phyloP scores from a whole-genome alignment of 2,113 vertebrate species.

The Neopipo cinnamomea region DNA sequence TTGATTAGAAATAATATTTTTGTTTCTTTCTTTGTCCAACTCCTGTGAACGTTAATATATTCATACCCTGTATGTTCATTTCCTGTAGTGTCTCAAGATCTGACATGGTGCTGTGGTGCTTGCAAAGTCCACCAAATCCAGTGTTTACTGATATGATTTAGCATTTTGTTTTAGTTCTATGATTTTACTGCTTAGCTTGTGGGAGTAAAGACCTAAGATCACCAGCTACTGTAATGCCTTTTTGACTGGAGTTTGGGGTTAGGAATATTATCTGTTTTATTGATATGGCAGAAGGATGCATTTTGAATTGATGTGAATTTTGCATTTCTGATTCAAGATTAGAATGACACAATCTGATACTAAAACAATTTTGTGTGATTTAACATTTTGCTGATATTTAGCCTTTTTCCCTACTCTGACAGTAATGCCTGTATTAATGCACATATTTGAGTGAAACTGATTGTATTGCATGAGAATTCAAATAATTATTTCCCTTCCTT shows the following conservation, averaged over 20 bases:
- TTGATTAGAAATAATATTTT: neutral
- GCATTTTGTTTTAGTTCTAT: neutral
- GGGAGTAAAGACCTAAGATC: neutral
- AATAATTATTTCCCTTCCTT: neutral
- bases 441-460: neutral
- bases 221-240: neutral
- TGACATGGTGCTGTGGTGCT: neutral
- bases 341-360: neutral
- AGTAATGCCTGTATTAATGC: neutral
- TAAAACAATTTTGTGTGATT: neutral
- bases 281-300: neutral
- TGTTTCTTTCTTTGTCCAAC: neutral
- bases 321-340: neutral
- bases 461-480: neutral
- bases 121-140: neutral
- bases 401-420: neutral
- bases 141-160: neutral
- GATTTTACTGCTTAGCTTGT: neutral
- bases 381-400: neutral
- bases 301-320: neutral
- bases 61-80: neutral
- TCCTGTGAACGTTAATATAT: neutral
- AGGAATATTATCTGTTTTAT: neutral
- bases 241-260: neutral
- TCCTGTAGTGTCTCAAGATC: neutral